These are phyloP conservation scores for Lamellibrachia columna DNA, from an alignment of 2,888 invertebrate species.

Conservation along the genomic window DNA sequence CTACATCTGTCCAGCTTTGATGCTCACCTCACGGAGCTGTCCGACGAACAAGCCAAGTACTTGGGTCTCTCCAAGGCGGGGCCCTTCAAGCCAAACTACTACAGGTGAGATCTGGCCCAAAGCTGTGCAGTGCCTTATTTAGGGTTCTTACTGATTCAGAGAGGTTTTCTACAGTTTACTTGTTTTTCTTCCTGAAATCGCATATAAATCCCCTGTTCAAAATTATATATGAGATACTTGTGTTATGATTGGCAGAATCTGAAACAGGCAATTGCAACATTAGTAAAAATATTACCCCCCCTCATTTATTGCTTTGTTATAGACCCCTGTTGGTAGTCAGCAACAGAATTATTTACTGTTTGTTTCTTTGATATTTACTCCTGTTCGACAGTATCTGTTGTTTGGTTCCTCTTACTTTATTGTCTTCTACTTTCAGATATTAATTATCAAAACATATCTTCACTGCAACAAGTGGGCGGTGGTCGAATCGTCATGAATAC, in stretches of 20 bases:
- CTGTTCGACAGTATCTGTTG: background rate
- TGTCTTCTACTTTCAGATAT: background rate
- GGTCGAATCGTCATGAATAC: background rate
- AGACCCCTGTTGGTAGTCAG: too few relatives aligned
- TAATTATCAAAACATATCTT: background rate
- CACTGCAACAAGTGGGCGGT: background rate
- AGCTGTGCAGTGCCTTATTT: background rate
- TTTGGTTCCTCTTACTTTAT: background rate
- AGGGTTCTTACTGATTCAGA: background rate
- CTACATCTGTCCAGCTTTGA: slow-evolving; percentile 96
- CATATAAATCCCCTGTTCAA: too few relatives aligned
- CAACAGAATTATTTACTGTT: too few relatives aligned
- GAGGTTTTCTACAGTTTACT: too few relatives aligned
- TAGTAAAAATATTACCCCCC: too few relatives aligned
- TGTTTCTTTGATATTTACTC: background rate
- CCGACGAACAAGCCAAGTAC: slow-evolving; percentile 97
- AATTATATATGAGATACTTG: too few relatives aligned
- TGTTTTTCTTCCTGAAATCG: too few relatives aligned
- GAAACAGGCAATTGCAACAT: too few relatives aligned
- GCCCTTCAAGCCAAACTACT: slow-evolving; percentile 98
- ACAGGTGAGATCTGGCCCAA: slow-evolving; percentile 75
- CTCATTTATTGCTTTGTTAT: too few relatives aligned
- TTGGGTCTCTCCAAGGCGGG: slow-evolving; percentile 97
- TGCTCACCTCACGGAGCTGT: slow-evolving; percentile 94
- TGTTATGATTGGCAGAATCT: too few relatives aligned